Evolutionary conservation across 2,888 invertebrate genomes (phyloP).

Genomic region (Thymelicus lineola): DNA sequence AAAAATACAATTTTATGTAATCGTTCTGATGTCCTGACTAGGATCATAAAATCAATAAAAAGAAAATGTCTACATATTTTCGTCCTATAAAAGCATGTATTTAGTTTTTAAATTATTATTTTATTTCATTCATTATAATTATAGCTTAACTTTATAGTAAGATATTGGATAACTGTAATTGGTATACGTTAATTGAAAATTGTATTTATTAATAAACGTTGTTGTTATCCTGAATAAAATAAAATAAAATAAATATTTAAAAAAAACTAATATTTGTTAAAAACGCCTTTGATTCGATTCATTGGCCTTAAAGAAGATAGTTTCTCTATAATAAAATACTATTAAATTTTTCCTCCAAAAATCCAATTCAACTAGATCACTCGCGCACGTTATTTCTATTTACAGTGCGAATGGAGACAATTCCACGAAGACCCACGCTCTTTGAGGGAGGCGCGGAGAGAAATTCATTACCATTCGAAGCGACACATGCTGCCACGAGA

Average conservation of each 20-base stretch:
- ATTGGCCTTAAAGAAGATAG: not conserved
- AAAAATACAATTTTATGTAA: too few species aligned
- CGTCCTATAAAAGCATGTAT: too few species aligned
- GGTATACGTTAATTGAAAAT: too few species aligned
- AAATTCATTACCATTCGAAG: conserved; percentile 63
- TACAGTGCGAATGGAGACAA: conserved; percentile 57
- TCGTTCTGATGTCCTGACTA: too few species aligned
- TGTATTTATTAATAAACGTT: too few species aligned
- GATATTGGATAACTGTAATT: too few species aligned
- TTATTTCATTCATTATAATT: too few species aligned
- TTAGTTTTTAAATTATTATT: too few species aligned
- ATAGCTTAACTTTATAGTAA: too few species aligned
- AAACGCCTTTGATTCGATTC: not conserved
- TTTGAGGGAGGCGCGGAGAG: conserved; percentile 48
- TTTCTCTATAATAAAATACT: not conserved
- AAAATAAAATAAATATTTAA: not conserved
- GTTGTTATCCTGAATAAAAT: too few species aligned
- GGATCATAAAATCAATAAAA: too few species aligned
- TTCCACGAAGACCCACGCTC: conserved; percentile 44
- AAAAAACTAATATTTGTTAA: not conserved
- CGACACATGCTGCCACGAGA: conserved; percentile 65
- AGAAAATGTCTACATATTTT: too few species aligned
- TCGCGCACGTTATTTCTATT: conserved; percentile 19
- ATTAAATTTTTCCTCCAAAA: not conserved
- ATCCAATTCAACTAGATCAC: not conserved